Percentiles rank a stretch among this genome's conserved stretches.
These are phyloP conservation scores for Plectropomus leopardus DNA, from an alignment of 2,113 vertebrate species.

Conservation along the genomic window DNA sequence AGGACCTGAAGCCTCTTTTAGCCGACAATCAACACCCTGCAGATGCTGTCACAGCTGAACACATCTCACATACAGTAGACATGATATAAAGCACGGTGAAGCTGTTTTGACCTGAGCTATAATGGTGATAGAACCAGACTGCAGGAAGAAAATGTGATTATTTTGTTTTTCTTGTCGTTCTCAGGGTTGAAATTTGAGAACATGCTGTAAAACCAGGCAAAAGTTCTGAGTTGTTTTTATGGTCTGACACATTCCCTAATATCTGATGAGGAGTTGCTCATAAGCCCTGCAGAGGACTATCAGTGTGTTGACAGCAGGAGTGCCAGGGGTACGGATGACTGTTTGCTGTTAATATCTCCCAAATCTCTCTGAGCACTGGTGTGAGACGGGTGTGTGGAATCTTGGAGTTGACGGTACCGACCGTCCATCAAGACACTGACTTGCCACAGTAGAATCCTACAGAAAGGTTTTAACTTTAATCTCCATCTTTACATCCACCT, in stretches of 20 bases:
- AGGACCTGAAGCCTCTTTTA: constrained; percentile 76
- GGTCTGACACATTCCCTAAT: constrained; percentile 2
- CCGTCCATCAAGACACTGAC: constrained; percentile 17
- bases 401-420: constrained; percentile 14
- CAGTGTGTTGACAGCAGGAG: constrained; percentile 31
- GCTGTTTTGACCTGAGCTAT: constrained; percentile 31
- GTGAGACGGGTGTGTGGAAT: constrained; percentile 44
- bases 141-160: not conserved
- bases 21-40: constrained; percentile 85
- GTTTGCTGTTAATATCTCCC: constrained; percentile 43
- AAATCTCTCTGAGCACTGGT: constrained; percentile 31
- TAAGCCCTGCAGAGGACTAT: constrained; percentile 23
- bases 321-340: constrained; percentile 27
- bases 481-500: constrained; percentile 6
- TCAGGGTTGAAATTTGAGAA: constrained; percentile 33
- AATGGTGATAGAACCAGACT: constrained; percentile 11
- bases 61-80: constrained; percentile 55
- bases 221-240: constrained; percentile 18
- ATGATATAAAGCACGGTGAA: constrained; percentile 31
- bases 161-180: constrained; percentile 1
- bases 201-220: constrained; percentile 9
- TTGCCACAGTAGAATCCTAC: not conserved
- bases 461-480: constrained; percentile 21
- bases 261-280: constrained; percentile 15
- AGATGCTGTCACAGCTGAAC: constrained; percentile 71